phyloP scores from a whole-genome alignment of 2,888 invertebrate genomes.

The Steromphala cineraria region DNA sequence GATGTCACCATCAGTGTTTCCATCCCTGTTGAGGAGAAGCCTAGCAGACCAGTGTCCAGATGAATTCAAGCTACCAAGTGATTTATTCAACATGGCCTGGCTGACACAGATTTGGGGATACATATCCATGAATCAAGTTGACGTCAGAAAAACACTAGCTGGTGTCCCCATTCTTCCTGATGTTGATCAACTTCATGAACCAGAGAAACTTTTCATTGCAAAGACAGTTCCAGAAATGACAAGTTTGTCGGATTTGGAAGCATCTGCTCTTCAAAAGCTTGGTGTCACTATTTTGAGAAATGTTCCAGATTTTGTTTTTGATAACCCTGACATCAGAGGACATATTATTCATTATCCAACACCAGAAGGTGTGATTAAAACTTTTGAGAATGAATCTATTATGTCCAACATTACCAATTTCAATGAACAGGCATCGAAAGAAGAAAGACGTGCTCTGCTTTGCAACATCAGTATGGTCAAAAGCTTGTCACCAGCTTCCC shows the following conservation, averaged over 20 bases:
- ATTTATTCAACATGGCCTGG: not conserved
- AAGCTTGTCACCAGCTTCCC: not conserved
- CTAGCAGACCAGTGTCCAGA: not conserved
- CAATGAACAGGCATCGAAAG: not conserved
- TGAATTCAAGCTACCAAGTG: too few relatives aligned
- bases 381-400: not conserved
- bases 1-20: not conserved
- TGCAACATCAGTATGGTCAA: not conserved
- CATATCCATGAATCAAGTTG: not conserved
- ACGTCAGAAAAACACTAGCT: not conserved
- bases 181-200: not conserved
- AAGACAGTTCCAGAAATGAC: not conserved
- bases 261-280: not conserved
- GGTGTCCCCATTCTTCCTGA: not conserved
- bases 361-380: conserved; percentile 15
- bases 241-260: not conserved
- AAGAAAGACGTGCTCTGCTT: conserved; percentile 10
- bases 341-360: conserved; percentile 24
- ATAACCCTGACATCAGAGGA: not conserved
- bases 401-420: not conserved
- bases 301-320: conserved; percentile 1
- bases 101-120: not conserved
- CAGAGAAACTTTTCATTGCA: not conserved
- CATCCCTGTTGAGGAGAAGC: not conserved
- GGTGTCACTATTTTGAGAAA: not conserved